Evolutionary conservation across 2,113 vertebrate species (phyloP).

Genomic region (Meriones unguiculatus): DNA sequence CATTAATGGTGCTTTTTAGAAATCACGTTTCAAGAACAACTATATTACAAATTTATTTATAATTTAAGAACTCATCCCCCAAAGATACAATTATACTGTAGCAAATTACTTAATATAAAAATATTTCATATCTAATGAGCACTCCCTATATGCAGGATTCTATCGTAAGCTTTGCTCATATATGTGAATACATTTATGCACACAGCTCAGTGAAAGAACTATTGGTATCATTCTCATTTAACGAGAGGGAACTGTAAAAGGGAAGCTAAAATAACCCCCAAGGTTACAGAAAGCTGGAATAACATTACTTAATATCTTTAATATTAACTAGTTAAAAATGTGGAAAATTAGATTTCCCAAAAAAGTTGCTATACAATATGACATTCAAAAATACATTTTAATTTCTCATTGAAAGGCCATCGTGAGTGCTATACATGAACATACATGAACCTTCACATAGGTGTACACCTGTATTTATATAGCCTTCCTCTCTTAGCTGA

Average conservation of each 20-base stretch:
- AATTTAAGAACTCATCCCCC: constrained; percentile 62
- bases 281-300: constrained; percentile 4
- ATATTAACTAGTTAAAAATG: constrained; percentile 2
- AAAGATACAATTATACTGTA: constrained; percentile 64
- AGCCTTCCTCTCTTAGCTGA: not conserved
- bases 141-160: not conserved
- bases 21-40: constrained; percentile 58
- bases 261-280: not conserved
- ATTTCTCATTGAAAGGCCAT: not conserved
- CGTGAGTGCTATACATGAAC: not conserved
- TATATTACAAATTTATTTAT: constrained; percentile 65
- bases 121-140: constrained; percentile 68
- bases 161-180: not conserved
- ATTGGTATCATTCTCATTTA: constrained; percentile 4
- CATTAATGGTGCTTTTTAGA: constrained; percentile 34
- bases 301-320: not conserved
- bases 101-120: constrained; percentile 72
- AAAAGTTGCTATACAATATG: not conserved
- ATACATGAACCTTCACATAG: not conserved
- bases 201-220: constrained; percentile 1
- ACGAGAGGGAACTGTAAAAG: not conserved
- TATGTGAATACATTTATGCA: not conserved
- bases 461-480: not conserved
- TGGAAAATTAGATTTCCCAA: constrained; percentile 26
- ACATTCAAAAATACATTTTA: not conserved